A percentile compares a stretch with the other conserved stretches of the same genome.
Evolutionary conservation across 2,797 vertebrate genomes (phyloP).

Genomic region (Phalloptychus januarius): DNA sequence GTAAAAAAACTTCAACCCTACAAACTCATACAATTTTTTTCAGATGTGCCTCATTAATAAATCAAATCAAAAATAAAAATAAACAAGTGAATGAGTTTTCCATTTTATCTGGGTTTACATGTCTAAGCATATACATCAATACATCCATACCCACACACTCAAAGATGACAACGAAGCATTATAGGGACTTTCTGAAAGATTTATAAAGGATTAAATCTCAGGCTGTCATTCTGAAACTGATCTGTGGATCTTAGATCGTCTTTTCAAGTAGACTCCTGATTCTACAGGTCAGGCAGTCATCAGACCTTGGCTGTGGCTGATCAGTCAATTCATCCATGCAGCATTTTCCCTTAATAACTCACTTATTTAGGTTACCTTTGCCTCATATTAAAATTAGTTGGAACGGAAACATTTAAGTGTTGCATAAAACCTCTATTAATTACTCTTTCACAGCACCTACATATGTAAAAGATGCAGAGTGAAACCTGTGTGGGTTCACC

Average conservation of each 20-base stretch:
- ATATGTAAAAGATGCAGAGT: background rate
- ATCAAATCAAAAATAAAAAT: no score
- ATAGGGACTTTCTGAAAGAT: background rate
- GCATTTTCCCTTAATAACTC: background rate
- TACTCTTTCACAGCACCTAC: background rate
- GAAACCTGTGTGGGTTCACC: constrained; percentile 14
- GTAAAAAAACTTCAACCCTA: no score
- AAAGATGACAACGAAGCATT: no score
- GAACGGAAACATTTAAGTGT: background rate
- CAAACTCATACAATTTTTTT: no score
- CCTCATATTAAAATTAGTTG: background rate
- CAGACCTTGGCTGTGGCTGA: background rate
- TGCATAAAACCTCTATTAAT: background rate
- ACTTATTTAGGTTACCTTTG: background rate
- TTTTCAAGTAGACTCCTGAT: background rate
- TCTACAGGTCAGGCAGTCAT: background rate
- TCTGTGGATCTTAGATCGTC: background rate
- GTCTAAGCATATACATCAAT: no score
- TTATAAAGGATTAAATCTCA: background rate
- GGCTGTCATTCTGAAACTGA: background rate
- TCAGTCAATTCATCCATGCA: background rate
- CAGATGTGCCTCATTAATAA: no score
- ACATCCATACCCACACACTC: no score
- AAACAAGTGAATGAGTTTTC: no score
- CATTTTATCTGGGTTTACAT: no score